A percentile compares a stretch with the other conserved stretches of the same genome.
Conservation (phyloP, 1,140 invertebrate genomes). For the Bombyx mandarina region DNA sequence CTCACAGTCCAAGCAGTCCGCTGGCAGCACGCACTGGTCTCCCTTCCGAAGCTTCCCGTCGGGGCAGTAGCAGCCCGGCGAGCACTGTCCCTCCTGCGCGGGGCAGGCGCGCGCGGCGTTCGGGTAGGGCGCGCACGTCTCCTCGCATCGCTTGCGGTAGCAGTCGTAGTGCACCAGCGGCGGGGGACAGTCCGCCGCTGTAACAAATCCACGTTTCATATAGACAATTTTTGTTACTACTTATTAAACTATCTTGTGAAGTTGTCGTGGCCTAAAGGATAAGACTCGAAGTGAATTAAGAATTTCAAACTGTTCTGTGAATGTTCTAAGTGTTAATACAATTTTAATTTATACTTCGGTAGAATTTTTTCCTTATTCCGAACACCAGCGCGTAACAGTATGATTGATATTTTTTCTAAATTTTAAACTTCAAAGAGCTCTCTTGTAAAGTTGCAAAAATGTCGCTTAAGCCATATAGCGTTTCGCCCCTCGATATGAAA, state of each 20-base stretch:
- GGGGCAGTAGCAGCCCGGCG: constrained; percentile 88
- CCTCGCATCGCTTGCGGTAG: constrained; percentile 80
- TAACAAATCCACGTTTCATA: neutral
- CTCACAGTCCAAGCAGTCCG: constrained; percentile 83
- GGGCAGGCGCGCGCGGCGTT: constrained; percentile 73
- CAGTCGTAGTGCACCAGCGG: constrained; percentile 86
- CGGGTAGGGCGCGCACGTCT: constrained; percentile 77
- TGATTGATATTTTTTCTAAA: no score
- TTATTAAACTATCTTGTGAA: no score
- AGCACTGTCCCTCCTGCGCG: constrained; percentile 75
- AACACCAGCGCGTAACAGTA: no score
- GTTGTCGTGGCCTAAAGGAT: no score
- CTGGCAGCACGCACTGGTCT: constrained; percentile 78
- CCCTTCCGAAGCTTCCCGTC: constrained; percentile 80
- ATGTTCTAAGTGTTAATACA: no score
- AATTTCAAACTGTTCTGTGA: no score
- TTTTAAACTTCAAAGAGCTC: no score
- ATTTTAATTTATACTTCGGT: no score
- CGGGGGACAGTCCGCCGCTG: constrained; percentile 75
- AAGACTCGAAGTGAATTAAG: no score
- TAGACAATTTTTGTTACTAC: constrained; percentile 16
- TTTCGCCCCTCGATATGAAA: neutral
- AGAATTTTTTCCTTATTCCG: no score
- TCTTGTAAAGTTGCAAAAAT: no score
- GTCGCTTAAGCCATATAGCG: no score